These are phyloP conservation scores for Ormia ochracea DNA, from an alignment of 2,888 invertebrate genomes.

Conservation along the genomic window DNA sequence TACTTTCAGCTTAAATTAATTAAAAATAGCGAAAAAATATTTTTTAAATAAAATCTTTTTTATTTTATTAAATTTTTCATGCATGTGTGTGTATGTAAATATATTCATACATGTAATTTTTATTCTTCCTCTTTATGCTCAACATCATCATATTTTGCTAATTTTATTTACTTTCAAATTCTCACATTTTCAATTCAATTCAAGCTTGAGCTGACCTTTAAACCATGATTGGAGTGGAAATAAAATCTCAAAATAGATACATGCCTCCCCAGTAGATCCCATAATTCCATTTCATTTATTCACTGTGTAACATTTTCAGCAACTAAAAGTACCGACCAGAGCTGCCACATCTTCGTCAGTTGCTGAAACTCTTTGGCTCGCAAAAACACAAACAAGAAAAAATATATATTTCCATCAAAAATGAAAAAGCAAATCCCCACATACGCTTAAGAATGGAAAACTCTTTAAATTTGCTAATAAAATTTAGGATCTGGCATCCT, in stretches of 20 bases:
- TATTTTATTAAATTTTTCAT: too few species aligned
- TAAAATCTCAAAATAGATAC: neutral
- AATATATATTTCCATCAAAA: neutral
- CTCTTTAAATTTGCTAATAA: too few species aligned
- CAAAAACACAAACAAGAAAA: neutral
- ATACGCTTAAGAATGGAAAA: too few species aligned
- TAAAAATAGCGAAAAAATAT: too few species aligned
- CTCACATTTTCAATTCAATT: neutral
- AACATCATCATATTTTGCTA: neutral
- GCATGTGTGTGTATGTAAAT: too few species aligned
- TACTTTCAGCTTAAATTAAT: too few species aligned
- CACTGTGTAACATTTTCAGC: constrained; percentile 3
- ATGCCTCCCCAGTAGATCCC: neutral
- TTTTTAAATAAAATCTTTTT: too few species aligned
- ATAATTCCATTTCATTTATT: constrained; percentile 12
- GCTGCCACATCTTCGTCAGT: neutral
- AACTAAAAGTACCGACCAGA: neutral
- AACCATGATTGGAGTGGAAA: constrained; percentile 9
- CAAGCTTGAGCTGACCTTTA: constrained; percentile 19
- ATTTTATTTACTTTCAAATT: neutral
- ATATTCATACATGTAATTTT: too few species aligned
- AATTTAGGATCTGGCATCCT: too few species aligned
- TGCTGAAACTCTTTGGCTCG: neutral
- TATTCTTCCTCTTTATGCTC: neutral
- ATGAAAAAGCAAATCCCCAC: neutral